Evolutionary conservation across 2,888 invertebrate genomes (phyloP), one percentile per base, ranked within the genome.

Genomic region (Lochmaea capreae): DNA sequence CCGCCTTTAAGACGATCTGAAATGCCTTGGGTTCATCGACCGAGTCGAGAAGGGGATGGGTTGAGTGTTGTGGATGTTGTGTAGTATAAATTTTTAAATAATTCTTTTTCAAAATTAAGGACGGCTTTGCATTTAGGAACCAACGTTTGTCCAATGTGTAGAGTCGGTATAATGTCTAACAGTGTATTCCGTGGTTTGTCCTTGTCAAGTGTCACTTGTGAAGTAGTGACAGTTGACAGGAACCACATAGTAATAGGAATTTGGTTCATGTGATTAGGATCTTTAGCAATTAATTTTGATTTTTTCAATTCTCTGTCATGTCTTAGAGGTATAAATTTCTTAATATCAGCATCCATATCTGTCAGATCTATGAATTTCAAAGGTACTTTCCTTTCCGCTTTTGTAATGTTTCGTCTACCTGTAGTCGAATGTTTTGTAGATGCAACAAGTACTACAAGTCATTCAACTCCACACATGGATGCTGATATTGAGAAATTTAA

Each of bases 31-130:
- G 62, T 72, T 58, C 76, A 75, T 58, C 77, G 73, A 71, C 66
- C 71, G 33, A 67, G 70, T 22, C 76, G 76, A 39, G 71, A 75
- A 72, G 77, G 76, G 65, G 79, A 76, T 66, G 77, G 76, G 52
- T 71, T 81, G 71, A 80, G 79, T 71, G 69, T 81, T 67, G 72
- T 81, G 42, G 80, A 82, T 61, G 74, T 82, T 58, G 77, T 80
- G 73, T 78, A 78, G 65, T 76, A 73, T 67, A 67, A n/a, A 70
- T 62, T 52, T 14, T 8, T n/a, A 5, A n/a, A 52, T 16, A 42
- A n/a, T n/a, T n/a, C n/a, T 61, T 62, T 63, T 71, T 14, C 12
- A 26, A 49, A 26, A 65, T n/a, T 65, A 43, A n/a, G 12, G 16
- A 26, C 3, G 33, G 33, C 33, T 33, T 39, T 9, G 9, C 33